Conservation (phyloP, 2,113 vertebrate species). For the Cephalopterus ornatus region DNA sequence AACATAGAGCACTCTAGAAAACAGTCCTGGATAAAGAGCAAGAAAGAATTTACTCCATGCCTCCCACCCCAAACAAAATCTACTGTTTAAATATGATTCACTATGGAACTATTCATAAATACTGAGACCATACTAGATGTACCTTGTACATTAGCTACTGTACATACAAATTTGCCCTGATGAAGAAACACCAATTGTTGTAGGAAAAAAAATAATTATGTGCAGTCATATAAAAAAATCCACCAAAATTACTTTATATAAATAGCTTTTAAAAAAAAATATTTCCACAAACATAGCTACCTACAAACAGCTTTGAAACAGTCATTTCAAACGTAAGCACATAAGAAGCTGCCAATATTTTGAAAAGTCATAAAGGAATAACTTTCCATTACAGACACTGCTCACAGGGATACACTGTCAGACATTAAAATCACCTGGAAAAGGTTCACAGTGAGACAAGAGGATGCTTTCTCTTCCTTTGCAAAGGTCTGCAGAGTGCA, state of each 20-base stretch:
- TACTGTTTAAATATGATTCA: neutral
- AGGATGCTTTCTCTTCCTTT: neutral
- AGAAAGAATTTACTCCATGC: neutral
- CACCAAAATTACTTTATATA: neutral
- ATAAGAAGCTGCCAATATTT: neutral
- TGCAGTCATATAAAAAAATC: fast-evolving
- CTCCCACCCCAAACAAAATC: neutral
- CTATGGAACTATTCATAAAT: neutral
- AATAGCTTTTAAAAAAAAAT: neutral
- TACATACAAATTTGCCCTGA: neutral
- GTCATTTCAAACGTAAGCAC: neutral
- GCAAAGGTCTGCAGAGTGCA: neutral
- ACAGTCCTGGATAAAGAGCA: neutral
- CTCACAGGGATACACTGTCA: neutral
- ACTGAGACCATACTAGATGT: neutral
- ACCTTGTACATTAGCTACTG: neutral
- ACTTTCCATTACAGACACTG: neutral
- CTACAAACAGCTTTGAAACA: neutral
- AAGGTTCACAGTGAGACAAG: neutral
- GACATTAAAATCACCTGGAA: neutral
- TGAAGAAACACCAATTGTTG: neutral
- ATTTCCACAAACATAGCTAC: neutral
- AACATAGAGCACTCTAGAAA: neutral
- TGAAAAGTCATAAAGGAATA: neutral
- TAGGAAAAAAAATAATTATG: neutral